Base-by-base conservation (phyloP, 2,113 vertebrate species). In the Dasypus novemcinctus region DNA sequence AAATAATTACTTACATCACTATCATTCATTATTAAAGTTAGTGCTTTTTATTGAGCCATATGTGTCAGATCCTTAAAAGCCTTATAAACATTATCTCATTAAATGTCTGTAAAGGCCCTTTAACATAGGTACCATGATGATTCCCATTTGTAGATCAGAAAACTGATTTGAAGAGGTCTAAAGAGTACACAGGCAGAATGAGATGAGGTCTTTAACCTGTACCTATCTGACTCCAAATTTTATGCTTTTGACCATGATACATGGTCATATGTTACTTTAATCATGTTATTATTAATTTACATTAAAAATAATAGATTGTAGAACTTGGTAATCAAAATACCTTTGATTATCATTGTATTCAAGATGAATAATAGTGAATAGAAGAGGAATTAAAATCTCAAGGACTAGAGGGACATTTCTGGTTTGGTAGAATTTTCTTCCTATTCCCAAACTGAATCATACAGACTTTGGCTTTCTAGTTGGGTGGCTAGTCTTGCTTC, bases 1-100 rank as follows among this genome's bases (percentile, higher is more conserved):
- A 90, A 81, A 78, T 72, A 87, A 54, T 43, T 27, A 43, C 33
- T 93, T 12, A 82, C 89, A 89, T 66, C 72, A 54, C 29, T 78
- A 68, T 69, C 75, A 36, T 82, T 85, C 41, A 84, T 15, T 54
- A 38, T 72, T 84, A 80, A 86, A 93, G 79, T 52, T 46, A 75
- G 38, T 78, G 5, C 27, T 23, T 89, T 75, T 90, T 75, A 38
- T 72, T 54, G 18, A 92, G 4, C 23, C 1, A 11, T 41, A 4
- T 36, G 8, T 63, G 36, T 13, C 66, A 87, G 8, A 63, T 33
- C 46, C 33, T 76, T 52, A 29, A 84, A 87, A 84, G 7, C 5
- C 79, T 83, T 38, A 46, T 17, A 25, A 71, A 38, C 2, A n/a
- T 41, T 14, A n/a, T 38, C 59, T 63, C 7, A 57, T 29, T 76